phyloP scores from a whole-genome alignment of 2,888 invertebrate genomes.

The Drosophila neonasuta region DNA sequence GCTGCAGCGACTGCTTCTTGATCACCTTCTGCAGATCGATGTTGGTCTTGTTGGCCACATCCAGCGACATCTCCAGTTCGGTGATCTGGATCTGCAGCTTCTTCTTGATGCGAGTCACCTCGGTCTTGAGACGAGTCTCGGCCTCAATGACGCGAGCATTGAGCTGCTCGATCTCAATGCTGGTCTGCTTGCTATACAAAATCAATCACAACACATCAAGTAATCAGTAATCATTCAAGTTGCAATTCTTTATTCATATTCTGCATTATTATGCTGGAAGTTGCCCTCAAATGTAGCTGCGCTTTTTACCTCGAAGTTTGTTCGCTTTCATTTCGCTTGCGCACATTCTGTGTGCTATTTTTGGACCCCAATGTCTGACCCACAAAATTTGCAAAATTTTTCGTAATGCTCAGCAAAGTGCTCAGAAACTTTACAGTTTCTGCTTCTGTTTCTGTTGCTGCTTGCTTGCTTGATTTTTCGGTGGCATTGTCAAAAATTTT shows the following conservation, averaged over 20 bases:
- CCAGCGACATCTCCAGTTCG: slow-evolving; percentile 97
- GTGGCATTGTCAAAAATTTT: slow-evolving; percentile 68
- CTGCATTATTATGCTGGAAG: slow-evolving; percentile 39
- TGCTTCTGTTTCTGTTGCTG: slow-evolving; percentile 28
- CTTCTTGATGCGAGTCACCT: slow-evolving; percentile 98
- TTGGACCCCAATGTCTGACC: slow-evolving; percentile 71
- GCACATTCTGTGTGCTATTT: slow-evolving; percentile 60
- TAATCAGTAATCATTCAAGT: neutral
- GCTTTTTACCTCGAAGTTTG: slow-evolving; percentile 49
- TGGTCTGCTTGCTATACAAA: slow-evolving; percentile 94
- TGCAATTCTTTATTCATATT: neutral
- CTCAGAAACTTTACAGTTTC: slow-evolving; percentile 16
- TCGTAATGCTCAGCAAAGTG: slow-evolving; percentile 59
- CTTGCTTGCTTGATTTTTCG: slow-evolving; percentile 30
- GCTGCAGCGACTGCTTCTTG: slow-evolving; percentile 97
- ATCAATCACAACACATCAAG: neutral
- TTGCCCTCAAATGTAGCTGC: slow-evolving; percentile 38
- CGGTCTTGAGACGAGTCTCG: slow-evolving; percentile 97
- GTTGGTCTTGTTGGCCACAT: slow-evolving; percentile 99
- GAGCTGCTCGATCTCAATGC: slow-evolving; percentile 98
- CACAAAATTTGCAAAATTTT: slow-evolving; percentile 56
- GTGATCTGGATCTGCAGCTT: slow-evolving; percentile 99
- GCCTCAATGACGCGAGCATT: slow-evolving; percentile 97
- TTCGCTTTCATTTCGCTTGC: slow-evolving; percentile 31
- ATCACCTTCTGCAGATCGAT: slow-evolving; percentile 98